Base-by-base conservation (phyloP, 2,797 vertebrate genomes). In the Sebastolobus altivelis region DNA sequence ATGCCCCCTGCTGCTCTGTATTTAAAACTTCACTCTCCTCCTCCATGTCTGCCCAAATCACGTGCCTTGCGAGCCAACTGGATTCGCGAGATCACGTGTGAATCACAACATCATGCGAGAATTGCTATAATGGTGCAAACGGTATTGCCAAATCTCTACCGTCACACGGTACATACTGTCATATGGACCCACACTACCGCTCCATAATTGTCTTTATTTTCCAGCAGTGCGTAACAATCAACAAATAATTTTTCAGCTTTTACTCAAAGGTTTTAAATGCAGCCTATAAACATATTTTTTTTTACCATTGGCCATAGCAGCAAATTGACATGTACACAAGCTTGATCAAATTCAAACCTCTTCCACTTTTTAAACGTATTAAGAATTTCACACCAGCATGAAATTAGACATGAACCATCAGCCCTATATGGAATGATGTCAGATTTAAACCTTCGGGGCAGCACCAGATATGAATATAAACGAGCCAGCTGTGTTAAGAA, bases 401-500 rank as follows among this genome's bases (percentile, higher is more conserved):
- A 72, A 63, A 29, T 16, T 10, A 75, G 20, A 56, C 33, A 61
- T 77, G 10, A 63, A 12, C 22, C n/a, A 49, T 70, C 18, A 31
- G 9, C 1, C 14, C 12, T 63, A 0, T 60, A 33, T 68, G 20
- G 25, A 25, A 16, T 60, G 43, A 73, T 43, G 25, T 43, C 3
- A 40, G 1, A 40, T 71, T 62, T 6, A 79, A 79, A 37, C 13
- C 29, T 58, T 58, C 0, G 60, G 66, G 71, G 63, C 58, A 54
- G 6, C 43, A 70, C 70, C 62, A 8, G 1, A 43, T 63, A 59
- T 65, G 27, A 76, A 55, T 63, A 68, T 66, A 18, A 81, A 65
- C 22, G 12, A 72, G 13, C n/a, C 72, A 83, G 58, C 31, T 65
- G 82, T 80, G 29, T 43, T 66, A 8, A 70, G 40, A 79, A 54